Conservation (phyloP, 2,888 invertebrate genomes). For the Dryobotodes eremita region DNA sequence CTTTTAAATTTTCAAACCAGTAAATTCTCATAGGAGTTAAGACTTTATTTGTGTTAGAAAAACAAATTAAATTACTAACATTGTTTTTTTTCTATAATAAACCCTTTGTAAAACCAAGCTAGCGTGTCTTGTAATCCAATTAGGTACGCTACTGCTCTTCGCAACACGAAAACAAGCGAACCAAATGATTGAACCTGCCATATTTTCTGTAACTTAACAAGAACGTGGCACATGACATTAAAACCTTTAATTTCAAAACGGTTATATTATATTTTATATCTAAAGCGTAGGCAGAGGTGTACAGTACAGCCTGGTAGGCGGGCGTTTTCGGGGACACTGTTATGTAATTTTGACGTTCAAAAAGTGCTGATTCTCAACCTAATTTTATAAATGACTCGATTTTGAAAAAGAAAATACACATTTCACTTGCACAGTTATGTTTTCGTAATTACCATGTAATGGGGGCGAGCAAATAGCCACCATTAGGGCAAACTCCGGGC, state of each 20-base stretch:
- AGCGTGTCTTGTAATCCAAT: conserved; percentile 47
- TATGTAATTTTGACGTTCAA: not conserved
- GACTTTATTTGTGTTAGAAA: not conserved
- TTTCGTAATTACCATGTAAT: not conserved
- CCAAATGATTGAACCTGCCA: conserved; percentile 45
- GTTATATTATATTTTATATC: not conserved
- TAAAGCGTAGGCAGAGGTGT: not conserved
- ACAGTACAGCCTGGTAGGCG: not conserved
- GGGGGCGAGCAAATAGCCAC: not conserved
- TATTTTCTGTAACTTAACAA: conserved; percentile 40
- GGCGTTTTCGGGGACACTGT: not conserved
- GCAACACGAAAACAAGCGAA: conserved; percentile 39
- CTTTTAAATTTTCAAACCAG: conserved; percentile 9
- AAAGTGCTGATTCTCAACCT: not conserved
- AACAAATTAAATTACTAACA: conserved; percentile 5
- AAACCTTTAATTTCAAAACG: not conserved
- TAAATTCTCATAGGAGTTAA: not conserved
- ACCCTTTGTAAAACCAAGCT: conserved; percentile 43
- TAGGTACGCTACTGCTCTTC: conserved; percentile 41
- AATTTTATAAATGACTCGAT: not conserved
- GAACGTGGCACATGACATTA: not conserved
- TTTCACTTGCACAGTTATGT: not conserved
- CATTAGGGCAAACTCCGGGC: not conserved
- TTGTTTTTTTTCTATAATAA: conserved; percentile 24
- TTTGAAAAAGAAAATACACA: not conserved